Conservation (phyloP, 2,888 invertebrate genomes). For the Cylindroiulus punctatus region DNA sequence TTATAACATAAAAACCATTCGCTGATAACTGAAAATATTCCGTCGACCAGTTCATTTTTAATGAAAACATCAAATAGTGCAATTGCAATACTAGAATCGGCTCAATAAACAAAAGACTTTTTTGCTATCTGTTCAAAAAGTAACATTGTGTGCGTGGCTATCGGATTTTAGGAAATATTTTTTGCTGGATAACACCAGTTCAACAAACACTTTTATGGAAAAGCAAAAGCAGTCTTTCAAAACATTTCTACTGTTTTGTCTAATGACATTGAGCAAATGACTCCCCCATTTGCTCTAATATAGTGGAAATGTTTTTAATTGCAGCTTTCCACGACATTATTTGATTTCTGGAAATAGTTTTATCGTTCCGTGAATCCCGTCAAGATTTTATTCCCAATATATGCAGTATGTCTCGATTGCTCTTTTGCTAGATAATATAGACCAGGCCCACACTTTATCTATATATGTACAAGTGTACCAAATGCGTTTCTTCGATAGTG, state of each 20-base stretch:
- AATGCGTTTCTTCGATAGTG: neutral
- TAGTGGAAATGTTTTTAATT: neutral
- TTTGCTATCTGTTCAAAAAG: too few species aligned
- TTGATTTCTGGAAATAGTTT: constrained; percentile 12
- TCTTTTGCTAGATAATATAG: neutral
- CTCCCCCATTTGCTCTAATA: neutral
- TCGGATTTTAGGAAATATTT: too few species aligned
- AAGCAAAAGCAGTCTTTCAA: neutral
- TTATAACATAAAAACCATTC: too few species aligned
- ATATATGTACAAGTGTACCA: neutral
- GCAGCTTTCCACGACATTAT: neutral
- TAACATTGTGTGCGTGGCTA: too few species aligned
- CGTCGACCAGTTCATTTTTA: too few species aligned
- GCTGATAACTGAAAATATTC: too few species aligned
- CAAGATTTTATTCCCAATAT: neutral
- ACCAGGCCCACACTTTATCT: neutral
- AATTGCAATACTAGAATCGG: too few species aligned
- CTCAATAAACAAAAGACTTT: too few species aligned
- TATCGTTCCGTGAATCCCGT: neutral
- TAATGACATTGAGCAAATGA: neutral
- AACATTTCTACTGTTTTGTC: neutral
- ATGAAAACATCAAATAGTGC: too few species aligned
- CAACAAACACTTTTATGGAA: neutral
- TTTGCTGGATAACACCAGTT: too few species aligned
- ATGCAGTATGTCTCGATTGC: neutral